A percentile compares a stretch with the other conserved stretches of the same genome.
Evolutionary conservation across 2,797 vertebrate species (phyloP).

Genomic region (Sebastes trivittatus): DNA sequence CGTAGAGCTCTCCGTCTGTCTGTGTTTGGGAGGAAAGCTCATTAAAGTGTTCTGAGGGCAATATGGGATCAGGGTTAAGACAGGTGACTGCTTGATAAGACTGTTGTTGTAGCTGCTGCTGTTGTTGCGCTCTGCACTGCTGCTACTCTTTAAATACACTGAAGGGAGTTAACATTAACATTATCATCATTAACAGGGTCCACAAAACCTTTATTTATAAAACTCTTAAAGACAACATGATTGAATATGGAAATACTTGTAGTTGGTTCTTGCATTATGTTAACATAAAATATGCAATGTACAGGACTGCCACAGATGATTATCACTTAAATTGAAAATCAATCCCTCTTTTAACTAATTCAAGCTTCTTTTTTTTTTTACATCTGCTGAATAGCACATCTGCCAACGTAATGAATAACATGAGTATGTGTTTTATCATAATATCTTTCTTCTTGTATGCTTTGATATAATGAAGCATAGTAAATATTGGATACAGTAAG

Average conservation of each 20-base stretch:
- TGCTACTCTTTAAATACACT: constrained; percentile 11
- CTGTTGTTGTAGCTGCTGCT: constrained; percentile 17
- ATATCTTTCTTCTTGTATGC: not conserved
- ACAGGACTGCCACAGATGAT: not conserved
- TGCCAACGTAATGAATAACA: not conserved
- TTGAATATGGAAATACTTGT: not conserved
- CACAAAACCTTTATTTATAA: not conserved
- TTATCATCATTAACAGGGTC: not conserved
- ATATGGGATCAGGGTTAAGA: constrained; percentile 36
- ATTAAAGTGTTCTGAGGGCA: constrained; percentile 55
- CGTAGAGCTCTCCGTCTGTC: constrained; percentile 26
- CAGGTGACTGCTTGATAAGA: constrained; percentile 50
- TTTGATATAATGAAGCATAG: not conserved
- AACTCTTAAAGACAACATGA: not conserved
- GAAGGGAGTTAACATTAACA: not conserved
- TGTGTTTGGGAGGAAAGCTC: constrained; percentile 60
- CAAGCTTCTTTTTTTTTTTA: not conserved
- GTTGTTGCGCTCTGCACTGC: constrained; percentile 3
- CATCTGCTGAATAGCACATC: not conserved
- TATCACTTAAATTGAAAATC: not conserved
- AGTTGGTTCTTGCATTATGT: not conserved
- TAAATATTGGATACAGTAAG: not conserved
- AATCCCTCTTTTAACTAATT: not conserved
- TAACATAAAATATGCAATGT: no score
- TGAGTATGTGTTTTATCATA: not conserved